These are phyloP conservation scores for Ennomos fuscantarius DNA, from an alignment of 2,888 invertebrate species.

Conservation along the genomic window DNA sequence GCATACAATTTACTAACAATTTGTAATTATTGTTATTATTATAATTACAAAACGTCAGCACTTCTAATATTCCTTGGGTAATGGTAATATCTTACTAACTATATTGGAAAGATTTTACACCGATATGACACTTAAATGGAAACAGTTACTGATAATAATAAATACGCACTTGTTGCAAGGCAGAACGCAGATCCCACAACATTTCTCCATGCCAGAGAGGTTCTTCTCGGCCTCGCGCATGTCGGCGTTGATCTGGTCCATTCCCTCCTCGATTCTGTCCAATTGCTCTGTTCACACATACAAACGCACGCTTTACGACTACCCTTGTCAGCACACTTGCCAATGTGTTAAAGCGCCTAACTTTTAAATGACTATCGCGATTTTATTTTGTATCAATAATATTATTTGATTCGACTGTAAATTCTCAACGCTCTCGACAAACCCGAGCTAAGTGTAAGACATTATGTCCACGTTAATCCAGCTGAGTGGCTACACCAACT, in stretches of 20 bases:
- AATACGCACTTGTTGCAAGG: conserved; percentile 98
- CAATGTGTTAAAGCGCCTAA: conserved; percentile 73
- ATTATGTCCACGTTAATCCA: conserved; percentile 48
- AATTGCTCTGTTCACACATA: conserved; percentile 95
- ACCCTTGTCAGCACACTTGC: conserved; percentile 50
- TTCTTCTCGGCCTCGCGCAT: conserved; percentile 99
- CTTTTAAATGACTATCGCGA: conserved; percentile 50
- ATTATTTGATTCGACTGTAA: conserved; percentile 63
- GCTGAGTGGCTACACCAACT: conserved; percentile 54
- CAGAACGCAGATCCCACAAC: conserved; percentile 99
- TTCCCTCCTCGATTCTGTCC: conserved; percentile 99
- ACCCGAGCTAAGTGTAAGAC: conserved; percentile 81
- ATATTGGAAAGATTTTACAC: too few species aligned
- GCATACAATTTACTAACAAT: too few species aligned
- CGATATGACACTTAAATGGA: too few species aligned
- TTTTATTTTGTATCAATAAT: conserved; percentile 39
- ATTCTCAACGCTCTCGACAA: conserved; percentile 86
- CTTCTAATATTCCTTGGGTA: too few species aligned
- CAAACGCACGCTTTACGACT: conserved; percentile 65
- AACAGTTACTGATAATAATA: background rate
- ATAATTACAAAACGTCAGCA: too few species aligned
- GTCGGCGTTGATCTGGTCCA: conserved; percentile 99
- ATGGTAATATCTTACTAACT: too few species aligned
- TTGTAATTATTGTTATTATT: too few species aligned
- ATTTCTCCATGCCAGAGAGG: conserved; percentile 99